Base-by-base conservation (phyloP, 2,113 vertebrate species). In the Accipiter cooperii region DNA sequence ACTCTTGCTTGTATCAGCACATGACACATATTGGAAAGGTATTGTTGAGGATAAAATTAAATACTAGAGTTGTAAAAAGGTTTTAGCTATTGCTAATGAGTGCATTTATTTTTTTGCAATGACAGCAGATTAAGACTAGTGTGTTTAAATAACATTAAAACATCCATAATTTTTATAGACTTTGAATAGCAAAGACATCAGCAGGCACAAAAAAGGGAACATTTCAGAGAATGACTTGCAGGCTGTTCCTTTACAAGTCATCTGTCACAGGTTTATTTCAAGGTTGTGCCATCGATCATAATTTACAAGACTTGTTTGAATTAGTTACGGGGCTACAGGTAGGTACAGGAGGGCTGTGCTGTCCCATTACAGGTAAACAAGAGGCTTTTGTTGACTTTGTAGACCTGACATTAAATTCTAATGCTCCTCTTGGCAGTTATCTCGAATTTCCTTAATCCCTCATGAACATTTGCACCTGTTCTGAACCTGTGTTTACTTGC, bases 71-170 rank as follows among this genome's bases (percentile, higher is more conserved):
- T 82, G 77, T 95, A 87, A 97, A 96, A 87, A 91, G 38, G 44
- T 52, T 96, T 95, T 91, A 95, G 80, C 19, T 79, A 74, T 69
- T 61, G 65, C 44, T 95, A 95, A 95, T 84, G 65, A 95, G 84
- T 55, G 71, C 38, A 12, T 73, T 87, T 54, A 0, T 46, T 83
- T 93, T 93, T 89, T 87, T 90, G 25, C 73, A 81, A 60, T 79
- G 84, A 71, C 92, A 96, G 89, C 83, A 82, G 82, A 88, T 87
- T 87, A 92, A 89, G 52, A 92, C 55, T 71, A 49, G 21, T 64
- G 28, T 84, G 76, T 84, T 97, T 95, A 97, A 95, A 86, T 92
- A 92, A 93, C 92, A 87, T 61, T 91, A 84, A 95, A 87, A 79
- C 52, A 79, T 42, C 51, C 42, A 78, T 91, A 92, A 90, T 33